These are phyloP conservation scores for Etheostoma cragini DNA, from an alignment of 2,113 vertebrate genomes.

Conservation along the genomic window DNA sequence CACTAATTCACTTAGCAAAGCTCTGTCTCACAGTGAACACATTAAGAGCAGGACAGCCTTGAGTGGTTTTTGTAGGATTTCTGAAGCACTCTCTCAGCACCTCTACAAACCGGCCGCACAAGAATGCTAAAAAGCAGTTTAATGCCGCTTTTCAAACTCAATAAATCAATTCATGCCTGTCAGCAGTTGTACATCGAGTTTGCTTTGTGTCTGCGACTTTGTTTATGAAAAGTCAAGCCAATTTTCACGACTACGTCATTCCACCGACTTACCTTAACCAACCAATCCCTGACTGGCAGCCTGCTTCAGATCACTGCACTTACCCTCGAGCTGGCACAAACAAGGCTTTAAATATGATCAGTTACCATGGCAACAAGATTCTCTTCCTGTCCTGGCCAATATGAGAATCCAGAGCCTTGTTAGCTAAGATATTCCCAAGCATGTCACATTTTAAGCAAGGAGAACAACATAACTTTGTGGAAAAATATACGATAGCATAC, in stretches of 20 bases:
- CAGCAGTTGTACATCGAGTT: not conserved
- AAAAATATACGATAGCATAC: not conserved
- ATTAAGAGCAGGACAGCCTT: slow-evolving; percentile 9
- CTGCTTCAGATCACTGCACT: slow-evolving; percentile 11
- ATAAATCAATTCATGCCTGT: not conserved
- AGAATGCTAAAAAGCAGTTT: not conserved
- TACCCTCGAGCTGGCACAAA: slow-evolving; percentile 12
- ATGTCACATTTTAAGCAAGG: slow-evolving; percentile 4
- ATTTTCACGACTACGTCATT: not conserved
- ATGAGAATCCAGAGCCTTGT: slow-evolving; percentile 9
- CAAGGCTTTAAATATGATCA: slow-evolving; percentile 38
- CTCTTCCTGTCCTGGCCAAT: slow-evolving; percentile 18
- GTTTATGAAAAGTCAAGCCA: slow-evolving; percentile 5
- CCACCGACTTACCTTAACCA: slow-evolving; percentile 12
- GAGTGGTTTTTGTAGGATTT: slow-evolving; percentile 29
- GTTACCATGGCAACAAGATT: slow-evolving; percentile 49
- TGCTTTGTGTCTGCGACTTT: not conserved
- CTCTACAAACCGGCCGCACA: not conserved
- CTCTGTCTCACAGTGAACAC: slow-evolving; percentile 2
- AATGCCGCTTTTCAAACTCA: not conserved
- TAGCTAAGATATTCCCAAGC: not conserved
- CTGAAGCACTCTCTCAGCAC: slow-evolving; percentile 2
- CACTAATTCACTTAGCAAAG: slow-evolving; percentile 40
- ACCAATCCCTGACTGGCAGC: slow-evolving; percentile 17
- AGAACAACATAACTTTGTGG: slow-evolving; percentile 8